Conservation (phyloP, 2,113 vertebrate species). For the Orthonyx spaldingii region DNA sequence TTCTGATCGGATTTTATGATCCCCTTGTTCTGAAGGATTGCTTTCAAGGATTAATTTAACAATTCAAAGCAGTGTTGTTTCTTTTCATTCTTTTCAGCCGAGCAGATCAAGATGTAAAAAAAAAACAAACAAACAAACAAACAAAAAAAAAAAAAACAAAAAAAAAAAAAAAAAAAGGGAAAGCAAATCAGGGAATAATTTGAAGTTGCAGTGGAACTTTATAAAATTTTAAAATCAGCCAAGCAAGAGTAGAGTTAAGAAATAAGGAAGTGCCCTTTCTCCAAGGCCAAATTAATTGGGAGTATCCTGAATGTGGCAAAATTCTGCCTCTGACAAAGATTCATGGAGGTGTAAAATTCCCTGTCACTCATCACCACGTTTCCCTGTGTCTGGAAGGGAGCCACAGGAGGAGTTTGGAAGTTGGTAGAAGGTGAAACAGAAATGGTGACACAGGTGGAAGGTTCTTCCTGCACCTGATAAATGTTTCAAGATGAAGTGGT, state of each 20-base stretch:
- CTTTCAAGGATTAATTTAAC: background rate
- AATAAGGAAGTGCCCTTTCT: background rate
- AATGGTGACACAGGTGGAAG: background rate
- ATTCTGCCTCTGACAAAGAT: background rate
- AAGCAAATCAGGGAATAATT: background rate
- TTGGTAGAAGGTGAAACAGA: background rate
- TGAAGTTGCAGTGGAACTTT: background rate
- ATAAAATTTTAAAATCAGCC: background rate
- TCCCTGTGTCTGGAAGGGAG: background rate
- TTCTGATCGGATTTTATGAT: background rate
- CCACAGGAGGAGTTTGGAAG: background rate
- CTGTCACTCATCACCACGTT: accelerated
- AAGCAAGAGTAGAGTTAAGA: background rate
- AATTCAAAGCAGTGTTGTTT: background rate
- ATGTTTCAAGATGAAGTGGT: background rate
- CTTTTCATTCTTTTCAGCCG: background rate
- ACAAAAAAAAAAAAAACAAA: accelerated
- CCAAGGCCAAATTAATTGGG: background rate
- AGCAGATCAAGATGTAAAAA: background rate
- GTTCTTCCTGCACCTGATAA: background rate
- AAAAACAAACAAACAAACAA: too few species aligned
- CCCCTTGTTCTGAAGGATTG: background rate
- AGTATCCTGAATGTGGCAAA: background rate
- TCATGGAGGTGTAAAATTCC: background rate
- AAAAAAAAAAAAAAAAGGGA: accelerated